phyloP scores from a whole-genome alignment of 2,113 vertebrate genomes.

The Lichenostomus cassidix region DNA sequence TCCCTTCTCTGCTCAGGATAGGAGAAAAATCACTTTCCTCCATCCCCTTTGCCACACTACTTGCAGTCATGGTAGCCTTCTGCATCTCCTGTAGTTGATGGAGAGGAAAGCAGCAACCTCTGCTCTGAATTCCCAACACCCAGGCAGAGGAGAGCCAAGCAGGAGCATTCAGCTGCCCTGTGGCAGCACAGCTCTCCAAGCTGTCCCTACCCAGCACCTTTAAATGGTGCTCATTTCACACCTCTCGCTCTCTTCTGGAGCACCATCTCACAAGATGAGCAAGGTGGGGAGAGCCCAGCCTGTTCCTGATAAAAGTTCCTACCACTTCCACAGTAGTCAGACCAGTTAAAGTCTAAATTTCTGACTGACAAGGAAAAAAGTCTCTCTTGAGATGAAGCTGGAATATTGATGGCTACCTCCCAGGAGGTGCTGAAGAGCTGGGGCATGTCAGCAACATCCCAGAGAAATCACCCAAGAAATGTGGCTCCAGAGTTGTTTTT shows the following conservation, averaged over 20 bases:
- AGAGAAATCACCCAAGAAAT: background rate
- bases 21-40: background rate
- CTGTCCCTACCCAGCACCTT: background rate
- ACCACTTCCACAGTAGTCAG: background rate
- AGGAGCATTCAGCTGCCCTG: background rate
- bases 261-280: background rate
- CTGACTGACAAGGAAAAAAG: background rate
- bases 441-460: background rate
- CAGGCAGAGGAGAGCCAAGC: background rate
- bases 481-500: background rate
- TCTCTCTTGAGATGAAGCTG: background rate
- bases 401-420: background rate
- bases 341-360: background rate
- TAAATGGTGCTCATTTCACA: background rate
- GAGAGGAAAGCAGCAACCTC: background rate
- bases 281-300: background rate
- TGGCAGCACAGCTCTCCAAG: background rate
- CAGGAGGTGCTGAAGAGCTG: background rate
- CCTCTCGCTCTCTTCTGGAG: background rate
- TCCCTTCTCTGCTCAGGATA: background rate
- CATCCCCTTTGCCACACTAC: rapidly evolving
- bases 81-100: background rate
- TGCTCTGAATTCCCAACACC: background rate
- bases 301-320: background rate
- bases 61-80: background rate